Conservation (phyloP, 2,797 vertebrate genomes). For the Mus minutoides region DNA sequence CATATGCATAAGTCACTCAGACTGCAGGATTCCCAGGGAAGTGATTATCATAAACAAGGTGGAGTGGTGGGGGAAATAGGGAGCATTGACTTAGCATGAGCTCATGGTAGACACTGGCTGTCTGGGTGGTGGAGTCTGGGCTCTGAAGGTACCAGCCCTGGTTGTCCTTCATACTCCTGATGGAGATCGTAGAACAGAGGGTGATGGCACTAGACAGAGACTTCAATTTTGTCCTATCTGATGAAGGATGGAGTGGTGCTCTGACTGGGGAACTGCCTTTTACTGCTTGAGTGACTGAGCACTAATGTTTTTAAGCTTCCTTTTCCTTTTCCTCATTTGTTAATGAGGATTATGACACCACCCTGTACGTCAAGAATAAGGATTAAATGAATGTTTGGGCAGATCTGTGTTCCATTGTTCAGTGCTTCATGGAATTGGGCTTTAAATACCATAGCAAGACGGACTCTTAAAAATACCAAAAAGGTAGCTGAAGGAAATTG, state of each 20-base stretch:
- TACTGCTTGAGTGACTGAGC: not conserved
- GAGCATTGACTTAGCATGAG: slow-evolving; percentile 38
- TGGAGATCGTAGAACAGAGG: not conserved
- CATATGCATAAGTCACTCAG: slow-evolving; percentile 55
- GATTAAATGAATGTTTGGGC: not conserved
- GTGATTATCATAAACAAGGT: slow-evolving; percentile 51
- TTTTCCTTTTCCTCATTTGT: not conserved
- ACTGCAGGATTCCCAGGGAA: slow-evolving; percentile 45
- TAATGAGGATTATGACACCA: not conserved
- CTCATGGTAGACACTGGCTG: not conserved
- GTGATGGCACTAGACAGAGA: too few relatives aligned
- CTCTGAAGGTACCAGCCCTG: not conserved
- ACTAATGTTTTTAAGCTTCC: not conserved
- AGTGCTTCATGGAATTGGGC: not conserved
- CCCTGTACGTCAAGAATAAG: not conserved
- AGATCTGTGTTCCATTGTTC: not conserved
- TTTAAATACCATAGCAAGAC: not conserved
- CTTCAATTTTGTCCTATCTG: not conserved
- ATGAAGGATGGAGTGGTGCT: not conserved
- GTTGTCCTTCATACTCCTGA: not conserved
- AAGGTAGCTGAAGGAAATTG: not conserved
- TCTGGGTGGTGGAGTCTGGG: not conserved
- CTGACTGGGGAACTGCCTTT: not conserved
- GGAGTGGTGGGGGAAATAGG: not conserved
- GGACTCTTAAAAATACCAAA: not conserved